These are phyloP conservation scores for Cygnus atratus DNA, from an alignment of 2,113 vertebrate species.

Conservation along the genomic window DNA sequence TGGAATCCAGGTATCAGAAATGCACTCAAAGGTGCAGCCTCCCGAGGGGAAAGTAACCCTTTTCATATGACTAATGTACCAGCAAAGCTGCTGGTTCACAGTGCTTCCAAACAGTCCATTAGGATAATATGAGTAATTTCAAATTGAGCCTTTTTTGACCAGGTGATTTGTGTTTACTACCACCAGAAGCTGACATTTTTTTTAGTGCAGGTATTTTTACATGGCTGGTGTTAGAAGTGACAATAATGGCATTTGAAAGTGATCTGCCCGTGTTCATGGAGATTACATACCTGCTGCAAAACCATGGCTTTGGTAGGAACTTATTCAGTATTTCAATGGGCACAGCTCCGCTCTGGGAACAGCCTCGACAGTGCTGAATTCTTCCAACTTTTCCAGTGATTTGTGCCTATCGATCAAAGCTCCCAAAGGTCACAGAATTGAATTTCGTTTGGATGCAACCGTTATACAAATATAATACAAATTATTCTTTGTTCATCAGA, in stretches of 20 bases:
- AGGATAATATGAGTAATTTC: not conserved
- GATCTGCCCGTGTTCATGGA: not conserved
- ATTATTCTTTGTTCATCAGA: not conserved
- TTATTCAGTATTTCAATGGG: not conserved
- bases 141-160: not conserved
- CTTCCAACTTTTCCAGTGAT: not conserved
- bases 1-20: not conserved
- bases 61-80: not conserved
- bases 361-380: not conserved
- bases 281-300: not conserved
- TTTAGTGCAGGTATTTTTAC: too few species aligned
- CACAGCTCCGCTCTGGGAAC: not conserved
- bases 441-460: not conserved
- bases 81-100: not conserved
- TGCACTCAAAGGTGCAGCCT: not conserved
- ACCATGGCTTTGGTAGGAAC: not conserved
- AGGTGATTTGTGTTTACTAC: not conserved
- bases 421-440: not conserved
- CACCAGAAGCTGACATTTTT: not conserved
- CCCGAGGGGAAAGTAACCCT: not conserved
- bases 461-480: not conserved
- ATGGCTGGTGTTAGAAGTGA: not conserved
- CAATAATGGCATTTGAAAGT: not conserved
- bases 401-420: not conserved
- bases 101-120: not conserved